These are phyloP conservation scores for Helarctos malayanus DNA, from an alignment of 2,797 vertebrate species.

Conservation along the genomic window DNA sequence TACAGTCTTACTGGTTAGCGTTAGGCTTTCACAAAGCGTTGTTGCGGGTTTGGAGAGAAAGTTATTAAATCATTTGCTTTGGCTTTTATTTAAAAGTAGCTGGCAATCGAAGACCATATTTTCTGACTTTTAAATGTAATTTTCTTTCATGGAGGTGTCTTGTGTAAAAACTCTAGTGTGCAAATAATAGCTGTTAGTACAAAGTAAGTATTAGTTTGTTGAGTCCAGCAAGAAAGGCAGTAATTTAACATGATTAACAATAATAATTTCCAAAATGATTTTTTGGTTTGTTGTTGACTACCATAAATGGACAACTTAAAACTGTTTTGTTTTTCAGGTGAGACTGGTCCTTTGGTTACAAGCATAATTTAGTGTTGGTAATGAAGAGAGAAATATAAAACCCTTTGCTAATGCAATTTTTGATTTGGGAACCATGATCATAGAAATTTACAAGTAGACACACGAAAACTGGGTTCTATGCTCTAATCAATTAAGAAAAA, in stretches of 20 bases:
- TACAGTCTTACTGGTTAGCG: neutral
- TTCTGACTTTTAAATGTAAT: neutral
- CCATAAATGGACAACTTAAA: neutral
- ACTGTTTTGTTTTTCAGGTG: neutral
- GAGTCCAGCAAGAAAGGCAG: neutral
- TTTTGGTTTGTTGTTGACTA: neutral
- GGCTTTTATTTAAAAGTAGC: neutral
- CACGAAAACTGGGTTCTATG: neutral
- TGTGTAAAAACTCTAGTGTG: neutral
- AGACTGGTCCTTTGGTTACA: neutral
- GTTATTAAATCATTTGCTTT: neutral
- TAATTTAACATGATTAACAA: neutral
- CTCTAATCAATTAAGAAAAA: slow-evolving; percentile 18
- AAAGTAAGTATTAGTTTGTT: neutral
- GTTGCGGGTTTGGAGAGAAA: neutral
- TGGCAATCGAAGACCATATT: neutral
- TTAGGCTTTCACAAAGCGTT: neutral
- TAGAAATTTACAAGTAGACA: neutral
- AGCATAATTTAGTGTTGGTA: neutral
- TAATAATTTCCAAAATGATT: neutral
- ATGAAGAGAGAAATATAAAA: neutral
- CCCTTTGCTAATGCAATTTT: neutral
- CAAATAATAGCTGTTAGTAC: neutral
- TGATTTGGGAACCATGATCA: neutral
- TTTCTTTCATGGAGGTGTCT: neutral